These are phyloP conservation scores for Pseudachorutes palmiensis DNA, from an alignment of 1,140 invertebrate genomes.

Conservation along the genomic window DNA sequence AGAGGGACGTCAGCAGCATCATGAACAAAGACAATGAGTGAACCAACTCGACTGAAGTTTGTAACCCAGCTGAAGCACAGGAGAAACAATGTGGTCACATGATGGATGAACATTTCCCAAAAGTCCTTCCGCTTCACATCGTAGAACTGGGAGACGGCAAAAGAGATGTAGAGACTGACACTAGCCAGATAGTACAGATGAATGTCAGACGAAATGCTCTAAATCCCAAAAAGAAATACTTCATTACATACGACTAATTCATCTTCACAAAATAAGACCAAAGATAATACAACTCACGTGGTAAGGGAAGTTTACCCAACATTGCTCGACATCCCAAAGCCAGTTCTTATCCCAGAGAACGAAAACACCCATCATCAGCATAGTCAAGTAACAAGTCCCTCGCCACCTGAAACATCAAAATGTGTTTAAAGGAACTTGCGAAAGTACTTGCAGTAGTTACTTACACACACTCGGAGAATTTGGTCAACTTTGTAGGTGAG, in stretches of 20 bases:
- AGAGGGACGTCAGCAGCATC: conserved; percentile 92
- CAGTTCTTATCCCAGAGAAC: conserved; percentile 87
- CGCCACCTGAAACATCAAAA: conserved; percentile 60
- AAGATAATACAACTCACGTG: conserved; percentile 33
- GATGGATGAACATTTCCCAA: conserved; percentile 97
- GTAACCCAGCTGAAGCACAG: conserved; percentile 88
- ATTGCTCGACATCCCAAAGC: conserved; percentile 86
- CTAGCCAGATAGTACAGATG: conserved; percentile 95
- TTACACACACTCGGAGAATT: conserved; percentile 63
- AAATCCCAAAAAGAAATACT: not conserved
- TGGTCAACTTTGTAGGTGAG: conserved; percentile 77
- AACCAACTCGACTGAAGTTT: conserved; percentile 85
- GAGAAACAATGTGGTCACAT: conserved; percentile 81
- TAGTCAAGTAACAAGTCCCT: conserved; percentile 74
- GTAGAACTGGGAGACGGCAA: conserved; percentile 79
- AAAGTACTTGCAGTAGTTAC: not conserved
- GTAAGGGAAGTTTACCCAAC: conserved; percentile 67
- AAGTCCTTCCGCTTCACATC: conserved; percentile 92
- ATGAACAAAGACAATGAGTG: conserved; percentile 84
- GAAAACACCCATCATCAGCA: conserved; percentile 72
- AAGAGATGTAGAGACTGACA: conserved; percentile 88
- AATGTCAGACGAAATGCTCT: conserved; percentile 49
- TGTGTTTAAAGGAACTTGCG: not conserved
- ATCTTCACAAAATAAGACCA: not conserved
- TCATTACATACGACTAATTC: not conserved